Base-by-base conservation (phyloP, 2,113 vertebrate genomes). In the Micromys minutus region DNA sequence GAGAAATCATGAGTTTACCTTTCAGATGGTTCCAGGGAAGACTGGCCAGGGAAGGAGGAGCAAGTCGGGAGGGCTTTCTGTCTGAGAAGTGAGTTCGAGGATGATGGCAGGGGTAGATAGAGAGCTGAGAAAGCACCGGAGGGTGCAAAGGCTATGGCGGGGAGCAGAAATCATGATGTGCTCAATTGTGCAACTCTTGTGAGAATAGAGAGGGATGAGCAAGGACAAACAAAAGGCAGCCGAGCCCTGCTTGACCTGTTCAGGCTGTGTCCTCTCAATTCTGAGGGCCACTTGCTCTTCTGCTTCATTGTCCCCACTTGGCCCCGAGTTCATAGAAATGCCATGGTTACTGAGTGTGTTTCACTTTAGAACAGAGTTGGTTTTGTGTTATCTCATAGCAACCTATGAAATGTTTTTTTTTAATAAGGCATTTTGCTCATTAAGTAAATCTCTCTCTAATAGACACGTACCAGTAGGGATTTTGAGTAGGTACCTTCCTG, bases 311-410 rank as follows among this genome's bases (percentile, higher is more conserved):
- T 42, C 29, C 31, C 91, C 2, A 0, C 3, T 69, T 59, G 83
- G 15, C 76, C 36, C 36, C 61, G 29, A 59, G 47, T 85, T 94
- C 52, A 67, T 26, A 86, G 72, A 83, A 93, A 47, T 19, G 47
- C 36, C 63, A 3, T 85, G 52, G 75, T 95, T 95, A 50, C 57
- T 50, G 45, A 88, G 63, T 87, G 13, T 19, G 52, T 26, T 36
- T 63, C 61, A 42, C 22, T 81, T 65, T 63, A 50, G 16, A 89
- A 55, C 47, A 59, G 34, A 93, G 42, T 16, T 67, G 21, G 7
- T 47, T 79, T 84, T 92, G 69, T 69, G 61, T 63, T 95, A 81
- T 75, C 67, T 86, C 22, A 91, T 61, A 95, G 76, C 59, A 74
- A 3, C 19, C 31, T 57, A 21, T 83, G 39, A 67, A 39, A 93